Base-by-base conservation (phyloP, 2,113 vertebrate genomes). In the Oncorhynchus kisutch region DNA sequence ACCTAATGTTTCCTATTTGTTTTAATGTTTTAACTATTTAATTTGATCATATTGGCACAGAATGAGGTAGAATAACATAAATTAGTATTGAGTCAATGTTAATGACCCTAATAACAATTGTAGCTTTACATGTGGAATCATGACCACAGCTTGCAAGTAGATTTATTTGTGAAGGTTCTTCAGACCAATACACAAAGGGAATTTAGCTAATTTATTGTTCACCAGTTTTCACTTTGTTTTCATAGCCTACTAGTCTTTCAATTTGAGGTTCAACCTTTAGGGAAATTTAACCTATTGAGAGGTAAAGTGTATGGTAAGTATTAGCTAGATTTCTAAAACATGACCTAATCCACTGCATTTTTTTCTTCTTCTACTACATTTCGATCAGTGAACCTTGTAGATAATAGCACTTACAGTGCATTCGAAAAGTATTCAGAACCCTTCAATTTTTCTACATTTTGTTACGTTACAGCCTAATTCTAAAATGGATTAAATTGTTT, bases 201-300 rank as follows among this genome's bases (percentile, higher is more conserved):
- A 60, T 62, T 74, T 65, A 27, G 29, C 59, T 73, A 66, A 77
- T 64, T 77, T 68, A 48, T 48, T 69, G 9, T 73, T 54, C 9
- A 45, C 13, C 9, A 27, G 9, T 29, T 67, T 31, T 29, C 25
- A 31, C 9, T 27, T 22, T 69, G 48, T 49, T 27, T 27, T 45
- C 69, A 45, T 45, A 11, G 9, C 71, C 60, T 74, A 65, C 66
- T 73, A 73, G 70, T 70, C 71, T 72, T 73, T 81, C 31, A 81
- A 77, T 70, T 73, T 24, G 72, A 79, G 8, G 24, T 45, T 22
- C n/a, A 71, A 24, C 57, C 57, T 70, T 67, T 57, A 72, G 75
- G 62, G 57, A 70, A 39, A 65, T 29, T 18, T 25, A 14, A 27
- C 24, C 7, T 24, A 27, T 29, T 29, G 27, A 65, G 9, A 65